Base-by-base conservation (phyloP, 2,797 vertebrate species). In the Calcarius lapponicus region DNA sequence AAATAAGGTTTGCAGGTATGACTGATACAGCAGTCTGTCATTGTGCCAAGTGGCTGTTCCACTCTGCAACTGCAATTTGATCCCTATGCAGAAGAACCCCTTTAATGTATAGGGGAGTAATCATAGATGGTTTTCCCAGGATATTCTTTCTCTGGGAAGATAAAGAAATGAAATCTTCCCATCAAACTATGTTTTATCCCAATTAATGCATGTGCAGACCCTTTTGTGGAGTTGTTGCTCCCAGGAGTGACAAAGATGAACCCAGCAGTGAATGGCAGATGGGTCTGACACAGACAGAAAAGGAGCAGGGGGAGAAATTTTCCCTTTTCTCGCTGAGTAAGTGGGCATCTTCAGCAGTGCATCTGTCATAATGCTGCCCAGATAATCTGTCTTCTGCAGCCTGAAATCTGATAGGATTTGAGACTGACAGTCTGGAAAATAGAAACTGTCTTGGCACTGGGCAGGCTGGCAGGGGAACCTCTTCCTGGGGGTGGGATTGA, bases 351-450 rank as follows among this genome's bases (percentile, higher is more conserved):
- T 86, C 72, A 76, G 88, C 60, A 67, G 75, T 48, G 79, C 78
- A 75, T 88, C 91, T 0, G 20, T 89, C 76, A 71, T 66, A 73
- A 67, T 7, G 43, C 78, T 92, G 80, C 90, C 1, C 38, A 76
- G 86, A 96, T 90, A 66, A 90, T 87, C 84, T 80, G 1, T 67
- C 74, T 93, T 91, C 78, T 65, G 26, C 48, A 67, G 75, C 50
- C 66, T 65, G 79, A 48, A 95, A 92, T 89, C 72, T 93, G 94
- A 66, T 83, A 91, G 86, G 86, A 71, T 92, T 95, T 83, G 82
- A 74, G 88, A 81, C 61, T 91, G 93, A 70, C 62, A 80, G 71
- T 3, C 67, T 94, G 92, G 94, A 93, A 95, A 97, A 96, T 34
- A 60, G 72, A 42, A 92, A 42, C 40, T 48, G 69, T 40, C 93